Evolutionary conservation across 2,113 vertebrate species (phyloP), one percentile per base, ranked within the genome.

Genomic region (Burhinus bistriatus): DNA sequence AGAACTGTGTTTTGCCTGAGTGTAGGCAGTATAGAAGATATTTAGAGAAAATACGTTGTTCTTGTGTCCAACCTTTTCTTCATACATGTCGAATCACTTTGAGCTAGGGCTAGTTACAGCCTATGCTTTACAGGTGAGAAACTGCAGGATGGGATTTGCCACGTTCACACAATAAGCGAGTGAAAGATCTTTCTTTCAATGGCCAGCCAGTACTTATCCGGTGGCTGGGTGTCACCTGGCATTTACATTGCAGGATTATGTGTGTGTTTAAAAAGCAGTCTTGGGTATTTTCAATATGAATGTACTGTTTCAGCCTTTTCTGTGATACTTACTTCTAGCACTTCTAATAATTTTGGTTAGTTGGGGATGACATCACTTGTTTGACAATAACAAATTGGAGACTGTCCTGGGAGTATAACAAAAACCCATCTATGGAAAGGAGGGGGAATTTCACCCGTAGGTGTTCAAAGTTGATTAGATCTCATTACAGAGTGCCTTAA

Each of bases 401-500:
- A 32, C 32, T 36, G 36, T 78, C 65, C 32, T 89, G 59, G 69
- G 86, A 82, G 9, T 47, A 61, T 72, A 89, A 79, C 34, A 92
- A 93, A 91, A 87, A 20, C 34, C 4, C 13, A 40, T 71, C 69
- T 87, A 10, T 59, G 44, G 65, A 75, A 85, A 90, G 42, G 13
- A 84, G 40, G 27, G 27, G 12, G 36, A 57, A 72, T 96, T 91
- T 94, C 80, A 94, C 36, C 90, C 45, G 15, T 91, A 91, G 76
- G 29, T 95, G 64, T 82, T 95, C 61, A 79, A 59, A 80, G 62
- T 59, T 89, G 86, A 95, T 95, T 95, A 95, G 21, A 49, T 69
- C 65, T 95, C 81, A 73, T 93, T 95, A 89, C 58, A 69, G 87
- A 89, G 12, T 64, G 83, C 92, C 83, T 75, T 92, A 81, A 93